Evolutionary conservation across 2,797 vertebrate species (phyloP), one percentile per base, ranked within the genome.

Genomic region (Chaetophractus vellerosus): DNA sequence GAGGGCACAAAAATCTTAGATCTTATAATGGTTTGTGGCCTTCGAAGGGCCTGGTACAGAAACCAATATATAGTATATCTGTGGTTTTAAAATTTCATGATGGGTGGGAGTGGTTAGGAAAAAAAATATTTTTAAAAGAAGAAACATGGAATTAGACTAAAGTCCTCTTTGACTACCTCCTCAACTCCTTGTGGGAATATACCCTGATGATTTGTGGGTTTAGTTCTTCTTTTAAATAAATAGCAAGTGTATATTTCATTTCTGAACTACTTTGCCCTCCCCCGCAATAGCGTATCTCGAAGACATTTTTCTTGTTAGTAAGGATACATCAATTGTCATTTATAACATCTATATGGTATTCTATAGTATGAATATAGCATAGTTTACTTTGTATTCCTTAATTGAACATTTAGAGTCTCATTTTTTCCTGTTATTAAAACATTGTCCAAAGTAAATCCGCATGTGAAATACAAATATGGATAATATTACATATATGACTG

Each of bases 41-140:
- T 59, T 48, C 64, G 10, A 5, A 9, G 50, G 59, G 80, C 59
- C 7, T 0, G 0, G 18, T 2, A 0, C 5, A 33, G 10, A 55
- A 50, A 33, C 31, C 48, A 52, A 75, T 24, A 59, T 16, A 9
- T 24, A 12, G n/a, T 28, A 1, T 6, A 11, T 41, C 52, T 41
- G 59, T 66, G 45, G 28, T 16, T 33, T 64, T 92, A 84, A 80
- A 64, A 31, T 90, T 87, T 96, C 91, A 78, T 21, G 26, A 33
- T 12, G 18, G 33, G 3, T 28, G 68, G 33, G 72, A 31, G 50
- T n/a, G 48, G 26, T 45, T 80, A 75, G 75, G 24, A 36, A 80
- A 45, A 71, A 61, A 84, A 11, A 14, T 18, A 10, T 52, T 78
- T 72, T n/a, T n/a, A n/a, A n/a, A n/a, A n/a, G n/a, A n/a, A 82